phyloP scores from a whole-genome alignment of 2,888 invertebrate species.

The Unio delphinus region DNA sequence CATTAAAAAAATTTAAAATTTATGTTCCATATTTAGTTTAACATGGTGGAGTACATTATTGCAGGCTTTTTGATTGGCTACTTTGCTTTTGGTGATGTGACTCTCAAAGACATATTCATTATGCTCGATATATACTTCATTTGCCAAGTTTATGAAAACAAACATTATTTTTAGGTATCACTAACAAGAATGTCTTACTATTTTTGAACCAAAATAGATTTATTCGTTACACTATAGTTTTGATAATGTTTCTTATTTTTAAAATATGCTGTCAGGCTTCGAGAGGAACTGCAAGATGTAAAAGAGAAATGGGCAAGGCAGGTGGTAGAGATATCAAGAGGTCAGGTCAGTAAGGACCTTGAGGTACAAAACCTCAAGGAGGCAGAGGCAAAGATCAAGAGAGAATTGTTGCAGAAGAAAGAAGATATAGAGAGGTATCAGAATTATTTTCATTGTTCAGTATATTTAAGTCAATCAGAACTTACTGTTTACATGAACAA shows the following conservation, averaged over 20 bases:
- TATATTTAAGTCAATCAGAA: background rate
- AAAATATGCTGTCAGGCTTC: constrained; percentile 45
- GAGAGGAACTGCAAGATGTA: constrained; percentile 49
- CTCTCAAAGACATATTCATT: no score
- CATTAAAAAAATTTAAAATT: no score
- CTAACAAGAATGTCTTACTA: no score
- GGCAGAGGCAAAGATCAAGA: constrained; percentile 51
- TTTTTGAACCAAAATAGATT: background rate
- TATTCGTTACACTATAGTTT: background rate
- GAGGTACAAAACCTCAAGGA: constrained; percentile 58
- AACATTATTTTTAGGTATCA: no score
- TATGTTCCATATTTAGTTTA: no score
- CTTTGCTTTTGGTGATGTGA: no score
- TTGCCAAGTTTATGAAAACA: no score
- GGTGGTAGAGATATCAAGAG: constrained; percentile 54
- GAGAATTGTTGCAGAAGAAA: constrained; percentile 59
- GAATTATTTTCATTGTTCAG: constrained; percentile 1
- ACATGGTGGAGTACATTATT: no score
- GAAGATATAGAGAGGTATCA: constrained; percentile 62
- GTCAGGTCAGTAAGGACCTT: constrained; percentile 55
- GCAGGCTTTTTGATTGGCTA: no score
- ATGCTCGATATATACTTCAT: no score
- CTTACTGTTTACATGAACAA: no score
- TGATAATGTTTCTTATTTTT: background rate
- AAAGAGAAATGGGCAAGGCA: constrained; percentile 60